Conservation (phyloP, 2,797 vertebrate genomes). For the Antrozous pallidus region DNA sequence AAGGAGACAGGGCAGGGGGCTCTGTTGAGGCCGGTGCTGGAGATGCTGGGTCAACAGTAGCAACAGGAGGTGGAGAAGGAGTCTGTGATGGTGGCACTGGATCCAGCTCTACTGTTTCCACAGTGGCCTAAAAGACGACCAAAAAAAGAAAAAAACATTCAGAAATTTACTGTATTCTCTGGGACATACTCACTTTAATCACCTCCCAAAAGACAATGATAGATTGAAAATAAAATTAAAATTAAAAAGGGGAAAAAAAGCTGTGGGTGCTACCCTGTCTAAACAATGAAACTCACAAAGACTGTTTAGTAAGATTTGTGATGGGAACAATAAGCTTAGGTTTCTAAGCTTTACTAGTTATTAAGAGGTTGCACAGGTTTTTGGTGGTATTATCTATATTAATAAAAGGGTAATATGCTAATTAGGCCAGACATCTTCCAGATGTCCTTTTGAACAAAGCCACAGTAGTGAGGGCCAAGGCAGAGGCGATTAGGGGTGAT, state of each 20-base stretch:
- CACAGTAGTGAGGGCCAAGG: no score
- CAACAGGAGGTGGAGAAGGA: constrained; percentile 61
- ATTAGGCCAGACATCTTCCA: no score
- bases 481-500: no score
- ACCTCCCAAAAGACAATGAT: not conserved
- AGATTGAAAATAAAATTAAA: not conserved
- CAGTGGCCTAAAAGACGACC: constrained; percentile 80
- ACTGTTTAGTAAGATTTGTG: not conserved
- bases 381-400: not conserved
- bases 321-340: not conserved
- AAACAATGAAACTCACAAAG: constrained; percentile 4
- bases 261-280: not conserved
- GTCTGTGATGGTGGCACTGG: constrained; percentile 81
- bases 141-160: not conserved
- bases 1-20: constrained; percentile 80
- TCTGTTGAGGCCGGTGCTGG: constrained; percentile 84
- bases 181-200: not conserved
- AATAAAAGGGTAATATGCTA: no score
- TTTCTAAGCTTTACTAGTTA: not conserved
- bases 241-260: not conserved
- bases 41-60: constrained; percentile 79
- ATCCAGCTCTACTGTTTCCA: constrained; percentile 89
- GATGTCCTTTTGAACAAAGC: no score
- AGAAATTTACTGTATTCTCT: not conserved
- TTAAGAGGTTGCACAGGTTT: not conserved